Evolutionary conservation across 1,140 invertebrate genomes (phyloP), one percentile per base, ranked within the genome.

Genomic region (Branchinecta lindahli): DNA sequence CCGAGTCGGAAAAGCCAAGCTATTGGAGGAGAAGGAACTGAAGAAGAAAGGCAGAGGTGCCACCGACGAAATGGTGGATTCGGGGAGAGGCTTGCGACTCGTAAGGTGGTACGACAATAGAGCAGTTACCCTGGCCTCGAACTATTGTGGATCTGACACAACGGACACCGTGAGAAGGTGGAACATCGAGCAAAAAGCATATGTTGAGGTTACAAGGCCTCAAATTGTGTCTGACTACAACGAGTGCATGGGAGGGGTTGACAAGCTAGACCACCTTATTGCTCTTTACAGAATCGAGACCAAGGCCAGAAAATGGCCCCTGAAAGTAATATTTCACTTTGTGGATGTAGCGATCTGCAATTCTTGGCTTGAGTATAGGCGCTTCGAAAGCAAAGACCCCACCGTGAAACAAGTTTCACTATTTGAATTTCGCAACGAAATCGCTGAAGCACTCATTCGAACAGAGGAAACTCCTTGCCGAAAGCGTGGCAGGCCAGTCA

Each of bases 201-300:
- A 73, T 72, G 74, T 77, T 70, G 73, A 78, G 66, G 76, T 82
- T 70, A 71, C 76, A 68, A 79, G 78, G 73, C 79, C 80, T 68
- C 74, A 79, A 73, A 76, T 81, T 68, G 76, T 82, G 18, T 73
- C 73, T 66, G 76, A 77, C 69, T 83, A 82, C 73, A 82, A 83
- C 75, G 74, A 71, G 69, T 77, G 80, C 74, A 82, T 82, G 81
- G 80, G 79, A 67, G 79, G 79, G 61, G 80, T 81, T 18, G 73
- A 75, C 68, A 65, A 73, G 20, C 65, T 70, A 12, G 73, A 75
- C 61, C 77, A 73, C 66, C 73, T 80, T 46, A 77, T 81, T 71
- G 77, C 76, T 20, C 75, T 77, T 66, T 80, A 82, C 74, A 73
- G 76, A 73, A 78, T 79, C 46, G 79, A 77, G n/a, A 52, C 47